A percentile compares a stretch with the other conserved stretches of the same genome.
These are phyloP conservation scores for Anarrhichthys ocellatus DNA, from an alignment of 2,113 vertebrate species.

Conservation along the genomic window DNA sequence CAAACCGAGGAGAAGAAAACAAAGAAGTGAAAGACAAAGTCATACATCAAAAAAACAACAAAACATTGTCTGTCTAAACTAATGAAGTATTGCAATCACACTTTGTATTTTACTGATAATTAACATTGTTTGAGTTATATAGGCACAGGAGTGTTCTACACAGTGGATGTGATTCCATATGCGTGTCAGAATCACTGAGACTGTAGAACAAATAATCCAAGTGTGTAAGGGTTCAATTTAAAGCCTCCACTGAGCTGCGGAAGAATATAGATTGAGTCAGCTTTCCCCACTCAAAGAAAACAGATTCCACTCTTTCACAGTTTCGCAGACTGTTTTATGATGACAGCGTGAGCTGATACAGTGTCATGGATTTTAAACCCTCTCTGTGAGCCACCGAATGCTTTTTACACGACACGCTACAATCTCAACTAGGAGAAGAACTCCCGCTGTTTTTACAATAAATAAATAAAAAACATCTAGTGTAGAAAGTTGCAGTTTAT, in stretches of 20 bases:
- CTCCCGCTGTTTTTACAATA: slow-evolving; percentile 29
- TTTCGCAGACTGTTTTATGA: slow-evolving; percentile 45
- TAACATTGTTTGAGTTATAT: background rate
- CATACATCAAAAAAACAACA: background rate
- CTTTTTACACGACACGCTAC: slow-evolving; percentile 36
- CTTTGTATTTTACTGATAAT: background rate
- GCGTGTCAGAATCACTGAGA: slow-evolving; percentile 32
- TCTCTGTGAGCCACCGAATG: slow-evolving; percentile 26
- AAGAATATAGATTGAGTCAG: slow-evolving; percentile 68
- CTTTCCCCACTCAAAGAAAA: slow-evolving; percentile 51
- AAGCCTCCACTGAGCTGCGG: slow-evolving; percentile 63
- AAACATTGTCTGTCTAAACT: background rate
- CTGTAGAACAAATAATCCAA: slow-evolving; percentile 65
- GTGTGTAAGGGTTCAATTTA: slow-evolving; percentile 64
- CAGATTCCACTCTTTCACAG: slow-evolving; percentile 35
- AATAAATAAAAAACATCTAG: background rate
- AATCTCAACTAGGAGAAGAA: slow-evolving; percentile 6
- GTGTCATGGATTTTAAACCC: slow-evolving; percentile 9
- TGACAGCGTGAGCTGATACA: slow-evolving; percentile 43
- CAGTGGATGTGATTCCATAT: slow-evolving; percentile 41
- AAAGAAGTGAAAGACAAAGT: background rate
- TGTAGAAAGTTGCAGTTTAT: slow-evolving; percentile 46
- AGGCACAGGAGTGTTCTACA: slow-evolving; percentile 4
- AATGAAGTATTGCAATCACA: background rate
- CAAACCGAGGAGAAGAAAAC: background rate